Base-by-base conservation (phyloP, 2,113 vertebrate genomes). In the Forbesichthys agassizii region DNA sequence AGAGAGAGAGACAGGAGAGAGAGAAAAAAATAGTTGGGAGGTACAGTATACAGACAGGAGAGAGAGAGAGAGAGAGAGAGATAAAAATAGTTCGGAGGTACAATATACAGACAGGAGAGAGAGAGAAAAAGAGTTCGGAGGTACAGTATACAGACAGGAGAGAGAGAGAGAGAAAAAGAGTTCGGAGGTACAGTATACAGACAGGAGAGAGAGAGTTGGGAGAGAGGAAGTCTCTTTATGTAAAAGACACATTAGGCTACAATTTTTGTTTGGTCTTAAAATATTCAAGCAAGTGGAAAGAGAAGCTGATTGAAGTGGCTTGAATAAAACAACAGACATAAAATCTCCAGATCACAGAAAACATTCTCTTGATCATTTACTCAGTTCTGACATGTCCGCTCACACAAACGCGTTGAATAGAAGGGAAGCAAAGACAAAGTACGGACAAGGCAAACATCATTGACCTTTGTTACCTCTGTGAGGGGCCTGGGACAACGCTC, bases 401-500 rank as follows among this genome's bases (percentile, higher is more conserved):
- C 27, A 27, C 27, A 27, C 27, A 27, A 27, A 2, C 1, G 27
- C 27, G 27, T 27, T 27, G 27, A 66, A 27, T 51, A 42, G 59
- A 49, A 52, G 6, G 5, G 18, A 68, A 48, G 11, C 42, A 36
- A 53, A 33, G 33, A 75, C 13, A 53, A 54, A 13, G 63, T 58
- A 71, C 74, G 76, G 81, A 79, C 69, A 42, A 77, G 63, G 73
- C 74, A 64, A 68, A 69, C 71, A 57, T 73, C 77, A 71, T 75
- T 84, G 73, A 80, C 78, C 71, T 78, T 61, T 61, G 85, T 85
- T 95, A 99, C 97, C 96, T 98, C 96, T 82, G 93, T 96, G 82
- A 99, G 93, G 62, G 96, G 94, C 69, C 95, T 88, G 0, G 96
- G 96, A 48, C 92, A 91, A 78, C 96, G 95, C 92, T 98, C 96